Evolutionary conservation across 2,113 vertebrate genomes (phyloP).

Genomic region (Podiceps cristatus): DNA sequence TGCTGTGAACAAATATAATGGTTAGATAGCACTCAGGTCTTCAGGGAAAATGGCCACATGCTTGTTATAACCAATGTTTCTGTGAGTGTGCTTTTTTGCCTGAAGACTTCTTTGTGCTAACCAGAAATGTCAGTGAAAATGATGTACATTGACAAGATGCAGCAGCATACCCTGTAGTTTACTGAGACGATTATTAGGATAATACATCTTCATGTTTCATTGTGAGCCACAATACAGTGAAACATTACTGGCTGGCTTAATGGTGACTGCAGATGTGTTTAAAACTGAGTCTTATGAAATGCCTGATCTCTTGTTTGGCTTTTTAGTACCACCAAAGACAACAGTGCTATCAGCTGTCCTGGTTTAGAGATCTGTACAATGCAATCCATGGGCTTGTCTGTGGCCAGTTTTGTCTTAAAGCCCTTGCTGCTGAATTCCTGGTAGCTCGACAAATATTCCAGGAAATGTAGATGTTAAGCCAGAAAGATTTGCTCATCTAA

Average conservation of each 20-base stretch:
- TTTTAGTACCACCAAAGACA: not conserved
- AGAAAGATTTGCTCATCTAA: not conserved
- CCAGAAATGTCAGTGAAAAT: slow-evolving; percentile 48
- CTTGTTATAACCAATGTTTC: slow-evolving; percentile 31
- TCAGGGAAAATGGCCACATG: slow-evolving; percentile 6
- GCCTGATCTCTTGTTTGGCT: not conserved
- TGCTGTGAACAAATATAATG: not conserved
- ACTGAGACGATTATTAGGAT: not conserved
- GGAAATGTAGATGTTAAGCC: not conserved
- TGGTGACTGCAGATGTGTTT: not conserved
- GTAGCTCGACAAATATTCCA: not conserved
- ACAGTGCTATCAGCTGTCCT: not conserved
- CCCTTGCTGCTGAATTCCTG: not conserved
- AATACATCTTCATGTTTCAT: not conserved
- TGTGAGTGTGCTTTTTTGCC: slow-evolving; percentile 42
- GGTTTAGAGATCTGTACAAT: not conserved
- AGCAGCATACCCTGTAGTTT: not conserved
- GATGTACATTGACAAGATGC: slow-evolving; percentile 58
- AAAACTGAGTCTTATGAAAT: not conserved
- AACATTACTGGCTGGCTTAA: not conserved
- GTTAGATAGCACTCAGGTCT: not conserved
- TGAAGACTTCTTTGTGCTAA: slow-evolving; percentile 22
- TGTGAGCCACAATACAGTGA: not conserved
- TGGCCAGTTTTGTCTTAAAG: not conserved
- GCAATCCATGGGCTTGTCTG: not conserved